Percentiles rank a stretch among this genome's conserved stretches.
phyloP scores from a whole-genome alignment of 2,113 vertebrate genomes.

The Spilogale gracilis region DNA sequence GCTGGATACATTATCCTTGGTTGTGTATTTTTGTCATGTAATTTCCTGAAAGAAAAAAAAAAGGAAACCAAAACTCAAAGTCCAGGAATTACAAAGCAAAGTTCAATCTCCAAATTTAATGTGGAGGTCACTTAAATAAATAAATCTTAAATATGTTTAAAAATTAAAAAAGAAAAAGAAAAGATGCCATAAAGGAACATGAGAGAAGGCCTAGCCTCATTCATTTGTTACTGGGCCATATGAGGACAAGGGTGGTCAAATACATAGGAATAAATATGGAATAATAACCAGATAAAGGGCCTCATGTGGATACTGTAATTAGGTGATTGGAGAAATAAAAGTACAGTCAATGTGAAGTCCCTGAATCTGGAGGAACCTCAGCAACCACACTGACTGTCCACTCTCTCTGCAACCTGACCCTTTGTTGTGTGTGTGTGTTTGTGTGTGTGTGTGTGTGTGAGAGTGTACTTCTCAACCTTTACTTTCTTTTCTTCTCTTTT shows the following conservation, averaged over 20 bases:
- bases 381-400: rapidly evolving
- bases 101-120: neutral
- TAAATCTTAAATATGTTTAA: no score
- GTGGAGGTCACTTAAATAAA: no score
- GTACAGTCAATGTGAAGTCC: no score
- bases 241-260: neutral
- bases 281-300: no score
- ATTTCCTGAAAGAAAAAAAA: no score
- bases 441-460: no score
- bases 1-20: no score
- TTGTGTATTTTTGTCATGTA: no score
- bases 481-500: no score
- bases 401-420: neutral
- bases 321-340: no score
- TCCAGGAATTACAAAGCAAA: neutral
- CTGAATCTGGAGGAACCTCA: no score
- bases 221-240: neutral
- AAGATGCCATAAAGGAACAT: neutral
- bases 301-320: rapidly evolving
- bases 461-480: no score
- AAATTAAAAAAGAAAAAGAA: neutral
- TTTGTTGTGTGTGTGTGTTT: neutral
- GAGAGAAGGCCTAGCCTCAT: neutral
- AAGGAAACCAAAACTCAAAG: neutral
- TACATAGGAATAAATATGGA: neutral